Evolutionary conservation across 2,797 vertebrate species (phyloP).

Genomic region (Neostethus bicornis): DNA sequence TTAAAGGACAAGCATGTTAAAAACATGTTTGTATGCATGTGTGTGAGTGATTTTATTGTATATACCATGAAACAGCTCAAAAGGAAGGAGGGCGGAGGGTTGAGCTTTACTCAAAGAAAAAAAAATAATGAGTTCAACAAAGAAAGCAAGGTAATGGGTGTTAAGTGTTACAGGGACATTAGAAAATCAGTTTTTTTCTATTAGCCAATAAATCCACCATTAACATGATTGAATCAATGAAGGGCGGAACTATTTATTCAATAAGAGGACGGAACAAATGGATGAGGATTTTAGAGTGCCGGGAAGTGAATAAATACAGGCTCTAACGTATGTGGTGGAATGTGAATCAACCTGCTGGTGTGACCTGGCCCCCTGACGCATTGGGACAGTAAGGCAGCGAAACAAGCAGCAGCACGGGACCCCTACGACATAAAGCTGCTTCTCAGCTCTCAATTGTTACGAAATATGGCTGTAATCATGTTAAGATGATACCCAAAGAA

Average conservation of each 20-base stretch:
- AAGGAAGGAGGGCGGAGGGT: not conserved
- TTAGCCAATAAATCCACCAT: constrained; percentile 59
- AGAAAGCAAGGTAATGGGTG: constrained; percentile 38
- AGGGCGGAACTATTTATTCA: constrained; percentile 19
- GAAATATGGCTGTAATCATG: not conserved
- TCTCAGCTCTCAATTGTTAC: constrained; percentile 40
- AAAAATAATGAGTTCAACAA: constrained; percentile 22
- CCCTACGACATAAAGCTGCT: constrained; percentile 67
- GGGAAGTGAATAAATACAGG: constrained; percentile 27
- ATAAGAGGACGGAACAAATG: constrained; percentile 20
- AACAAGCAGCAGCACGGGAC: constrained; percentile 76
- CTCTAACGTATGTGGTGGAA: constrained; percentile 9
- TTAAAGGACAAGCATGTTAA: constrained; percentile 29
- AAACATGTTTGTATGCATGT: constrained; percentile 9
- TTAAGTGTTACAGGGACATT: constrained; percentile 36
- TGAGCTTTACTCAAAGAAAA: constrained; percentile 15
- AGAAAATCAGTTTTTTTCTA: constrained; percentile 40
- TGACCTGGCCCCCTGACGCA: constrained; percentile 80
- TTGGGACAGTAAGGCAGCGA: constrained; percentile 81
- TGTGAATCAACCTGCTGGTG: constrained; percentile 49
- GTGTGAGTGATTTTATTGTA: not conserved
- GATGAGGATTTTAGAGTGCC: constrained; percentile 26
- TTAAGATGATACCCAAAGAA: not conserved
- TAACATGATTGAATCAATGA: constrained; percentile 63
- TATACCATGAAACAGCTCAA: constrained; percentile 11